A percentile compares a stretch with the other conserved stretches of the same genome.
phyloP scores from a whole-genome alignment of 1,140 invertebrate genomes.

The Meloidogyne hapla region DNA sequence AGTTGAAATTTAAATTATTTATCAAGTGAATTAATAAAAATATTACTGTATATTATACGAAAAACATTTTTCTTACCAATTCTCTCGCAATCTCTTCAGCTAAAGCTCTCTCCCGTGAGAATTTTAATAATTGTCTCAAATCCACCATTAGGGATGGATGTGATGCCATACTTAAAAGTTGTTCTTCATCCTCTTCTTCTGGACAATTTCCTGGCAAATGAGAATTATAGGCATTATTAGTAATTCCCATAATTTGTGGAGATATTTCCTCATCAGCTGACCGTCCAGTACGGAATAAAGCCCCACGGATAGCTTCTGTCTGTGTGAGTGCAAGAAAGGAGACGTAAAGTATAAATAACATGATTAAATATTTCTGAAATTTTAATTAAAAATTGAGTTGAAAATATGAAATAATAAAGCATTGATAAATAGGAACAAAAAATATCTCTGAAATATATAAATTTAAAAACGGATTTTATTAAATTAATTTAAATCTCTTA shows the following conservation, averaged over 20 bases:
- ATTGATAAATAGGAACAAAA: too few species aligned
- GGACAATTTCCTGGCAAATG: not conserved
- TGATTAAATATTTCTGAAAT: too few species aligned
- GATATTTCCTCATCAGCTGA: not conserved
- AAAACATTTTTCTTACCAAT: not conserved
- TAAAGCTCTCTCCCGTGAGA: not conserved
- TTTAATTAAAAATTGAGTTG: too few species aligned
- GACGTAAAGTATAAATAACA: not conserved
- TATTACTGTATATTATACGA: not conserved
- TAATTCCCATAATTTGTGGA: not conserved
- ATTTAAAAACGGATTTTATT: too few species aligned
- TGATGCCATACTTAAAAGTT: conserved; percentile 10
- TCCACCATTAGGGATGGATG: conserved; percentile 20
- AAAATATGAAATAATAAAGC: too few species aligned
- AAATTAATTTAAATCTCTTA: too few species aligned
- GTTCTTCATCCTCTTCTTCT: not conserved
- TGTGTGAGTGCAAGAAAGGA: conserved; percentile 6
- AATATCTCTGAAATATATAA: too few species aligned
- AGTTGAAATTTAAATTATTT: too few species aligned
- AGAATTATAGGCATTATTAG: not conserved
- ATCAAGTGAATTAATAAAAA: too few species aligned
- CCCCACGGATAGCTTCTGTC: conserved; percentile 32
- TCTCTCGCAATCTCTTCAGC: not conserved
- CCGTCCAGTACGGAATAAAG: conserved; percentile 36
- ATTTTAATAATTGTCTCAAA: conserved; percentile 6